Base-by-base conservation (phyloP, 2,797 vertebrate genomes). In the Atherinosoma microstoma region DNA sequence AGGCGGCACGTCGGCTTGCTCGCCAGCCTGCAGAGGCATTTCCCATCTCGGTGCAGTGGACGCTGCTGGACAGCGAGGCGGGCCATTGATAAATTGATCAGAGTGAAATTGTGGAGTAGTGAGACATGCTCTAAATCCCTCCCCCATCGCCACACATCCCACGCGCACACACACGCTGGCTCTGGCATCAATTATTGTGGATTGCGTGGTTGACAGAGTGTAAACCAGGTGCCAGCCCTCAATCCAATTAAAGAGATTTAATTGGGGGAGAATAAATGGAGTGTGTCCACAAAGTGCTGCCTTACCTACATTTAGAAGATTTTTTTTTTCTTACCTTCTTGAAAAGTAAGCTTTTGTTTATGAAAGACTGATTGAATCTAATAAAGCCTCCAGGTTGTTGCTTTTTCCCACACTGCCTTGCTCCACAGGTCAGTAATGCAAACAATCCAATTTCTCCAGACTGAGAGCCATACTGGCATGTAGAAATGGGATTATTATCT, bases 211-310 rank as follows among this genome's bases (percentile, higher is more conserved):
- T 91, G 93, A 92, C 90, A 89, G 91, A 92, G 90, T 93, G 91
- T 93, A 91, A 92, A 93, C 91, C 92, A 93, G 93, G 92, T 93
- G 91, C 89, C 88, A 89, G 87, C 86, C 89, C 93, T 93, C 91
- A 88, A 87, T 93, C 85, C 91, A 92, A 92, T 94, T 93, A 92
- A 94, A 92, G 87, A 85, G 83, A 88, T 91, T 94, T 94, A 92
- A 93, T 93, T 93, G 92, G 91, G 20, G 84, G 85, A 71, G 90
- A 93, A 91, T 89, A 92, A 92, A 93, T 92, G 91, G 90, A 92
- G 92, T 92, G 92, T 93, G 91, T 92, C 91, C 87, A 77, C 89
- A 84, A 91, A 90, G 88, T 84, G 86, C 87, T 72, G 82, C 77
- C 85, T 86, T 85, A 54, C 77, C 78, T 84, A 80, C 89, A 86